These are phyloP conservation scores for Lasioglossum calceatum DNA, from an alignment of 2,888 invertebrate species.

Conservation along the genomic window DNA sequence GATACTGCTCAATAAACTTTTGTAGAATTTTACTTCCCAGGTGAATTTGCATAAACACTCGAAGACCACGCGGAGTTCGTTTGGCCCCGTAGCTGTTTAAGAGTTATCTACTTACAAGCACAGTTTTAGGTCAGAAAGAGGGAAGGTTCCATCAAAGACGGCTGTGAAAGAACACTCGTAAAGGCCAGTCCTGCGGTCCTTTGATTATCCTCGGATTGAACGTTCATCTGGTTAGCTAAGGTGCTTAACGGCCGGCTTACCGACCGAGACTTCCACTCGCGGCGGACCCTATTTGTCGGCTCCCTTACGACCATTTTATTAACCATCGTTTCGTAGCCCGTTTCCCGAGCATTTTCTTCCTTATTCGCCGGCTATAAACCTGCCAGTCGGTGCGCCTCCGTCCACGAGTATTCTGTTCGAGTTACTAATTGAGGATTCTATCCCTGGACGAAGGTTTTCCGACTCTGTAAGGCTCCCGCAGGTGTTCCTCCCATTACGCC, in stretches of 20 bases:
- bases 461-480: neutral
- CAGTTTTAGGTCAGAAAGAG: neutral
- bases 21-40: neutral
- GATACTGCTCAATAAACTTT: neutral
- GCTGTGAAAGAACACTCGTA: constrained; percentile 28
- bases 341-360: constrained; percentile 39
- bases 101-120: neutral
- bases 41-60: neutral
- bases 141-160: constrained; percentile 30
- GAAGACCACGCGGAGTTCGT: neutral
- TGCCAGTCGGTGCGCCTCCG: neutral
- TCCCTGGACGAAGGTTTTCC: neutral
- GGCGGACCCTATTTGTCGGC: constrained; percentile 57
- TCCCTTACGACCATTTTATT: constrained; percentile 50
- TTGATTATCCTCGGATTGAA: constrained; percentile 51
- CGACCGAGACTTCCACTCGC: constrained; percentile 38
- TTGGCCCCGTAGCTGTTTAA: neutral
- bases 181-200: constrained; percentile 23
- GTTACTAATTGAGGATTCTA: constrained; percentile 61
- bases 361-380: constrained; percentile 33
- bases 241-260: constrained; percentile 43
- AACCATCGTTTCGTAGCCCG: constrained; percentile 33
- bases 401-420: constrained; percentile 21
- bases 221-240: constrained; percentile 58
- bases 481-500: neutral